Percentiles rank a stretch among this genome's conserved stretches.
Conservation (phyloP, 2,797 vertebrate species). For the Gymnoscopelus microlampas region DNA sequence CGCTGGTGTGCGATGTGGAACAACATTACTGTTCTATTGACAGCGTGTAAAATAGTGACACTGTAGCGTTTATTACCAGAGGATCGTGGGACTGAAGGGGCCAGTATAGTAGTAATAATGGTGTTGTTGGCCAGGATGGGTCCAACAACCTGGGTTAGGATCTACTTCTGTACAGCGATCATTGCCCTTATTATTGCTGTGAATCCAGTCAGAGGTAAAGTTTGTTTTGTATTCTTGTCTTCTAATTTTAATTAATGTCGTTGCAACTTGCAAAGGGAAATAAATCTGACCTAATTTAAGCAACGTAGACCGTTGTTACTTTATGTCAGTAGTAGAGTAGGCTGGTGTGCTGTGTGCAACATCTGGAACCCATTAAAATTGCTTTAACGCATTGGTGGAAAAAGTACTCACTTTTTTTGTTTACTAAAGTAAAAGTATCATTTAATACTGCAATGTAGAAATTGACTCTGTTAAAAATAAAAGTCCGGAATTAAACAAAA, state of each 20-base stretch:
- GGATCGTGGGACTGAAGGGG: slow-evolving; percentile 7
- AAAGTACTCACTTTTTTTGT: too few relatives aligned
- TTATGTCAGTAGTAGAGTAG: too few relatives aligned
- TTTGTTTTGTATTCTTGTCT: slow-evolving; percentile 24
- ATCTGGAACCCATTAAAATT: too few relatives aligned
- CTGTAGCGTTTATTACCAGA: background rate
- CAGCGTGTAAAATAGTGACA: background rate
- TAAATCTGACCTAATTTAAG: background rate
- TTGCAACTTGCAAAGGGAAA: slow-evolving; percentile 14
- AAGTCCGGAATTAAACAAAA: too few relatives aligned
- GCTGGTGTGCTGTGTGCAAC: too few relatives aligned
- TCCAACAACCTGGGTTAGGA: slow-evolving; percentile 33
- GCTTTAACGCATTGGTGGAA: too few relatives aligned
- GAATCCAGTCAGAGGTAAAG: slow-evolving; percentile 59
- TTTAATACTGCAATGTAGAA: too few relatives aligned
- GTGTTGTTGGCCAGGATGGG: slow-evolving; percentile 54
- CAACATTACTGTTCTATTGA: slow-evolving; percentile 6
- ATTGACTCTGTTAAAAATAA: too few relatives aligned
- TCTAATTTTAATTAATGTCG: background rate
- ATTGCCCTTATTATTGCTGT: slow-evolving; percentile 21
- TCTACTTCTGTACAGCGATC: slow-evolving; percentile 37
- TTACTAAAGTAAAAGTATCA: too few relatives aligned
- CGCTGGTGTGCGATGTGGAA: slow-evolving; percentile 28
- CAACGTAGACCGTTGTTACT: too few relatives aligned
- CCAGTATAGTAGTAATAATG: background rate